phyloP scores from a whole-genome alignment of 2,888 invertebrate species.

The Agrilus mali region DNA sequence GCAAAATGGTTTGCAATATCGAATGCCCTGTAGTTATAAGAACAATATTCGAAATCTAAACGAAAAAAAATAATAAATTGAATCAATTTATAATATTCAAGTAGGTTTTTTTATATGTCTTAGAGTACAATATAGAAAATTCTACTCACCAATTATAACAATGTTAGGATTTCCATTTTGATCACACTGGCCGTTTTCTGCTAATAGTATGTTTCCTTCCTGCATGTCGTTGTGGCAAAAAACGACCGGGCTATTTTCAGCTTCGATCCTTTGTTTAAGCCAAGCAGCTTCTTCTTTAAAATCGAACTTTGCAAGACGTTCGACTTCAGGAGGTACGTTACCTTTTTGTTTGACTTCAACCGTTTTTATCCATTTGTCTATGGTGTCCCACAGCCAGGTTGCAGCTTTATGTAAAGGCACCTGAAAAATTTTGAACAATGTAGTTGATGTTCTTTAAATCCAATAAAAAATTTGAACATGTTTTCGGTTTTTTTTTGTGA shows the following conservation, averaged over 20 bases:
- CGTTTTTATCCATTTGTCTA: conserved; percentile 62
- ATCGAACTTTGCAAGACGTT: conserved; percentile 29
- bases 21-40: conserved; percentile 87
- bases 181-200: conserved; percentile 21
- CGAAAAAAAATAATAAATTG: conserved; percentile 6
- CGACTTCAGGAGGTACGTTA: conserved; percentile 25
- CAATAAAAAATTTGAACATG: conserved; percentile 6
- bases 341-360: conserved; percentile 37
- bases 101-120: too few species aligned
- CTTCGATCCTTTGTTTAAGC: conserved; percentile 49
- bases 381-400: conserved; percentile 86
- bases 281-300: conserved; percentile 56
- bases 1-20: conserved; percentile 92
- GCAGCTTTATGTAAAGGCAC: conserved; percentile 93
- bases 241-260: conserved; percentile 63
- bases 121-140: too few species aligned
- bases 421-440: conserved; percentile 19
- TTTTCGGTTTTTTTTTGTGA: conserved; percentile 4
- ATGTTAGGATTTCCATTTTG: conserved; percentile 23
- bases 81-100: too few species aligned
- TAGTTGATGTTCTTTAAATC: conserved; percentile 2
- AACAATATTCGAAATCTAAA: conserved; percentile 85
- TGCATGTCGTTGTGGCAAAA: conserved; percentile 95
- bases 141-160: conserved; percentile 29
- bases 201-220: conserved; percentile 64